phyloP scores from a whole-genome alignment of 2,797 vertebrate genomes.

The Stomatorhinus walkeri region DNA sequence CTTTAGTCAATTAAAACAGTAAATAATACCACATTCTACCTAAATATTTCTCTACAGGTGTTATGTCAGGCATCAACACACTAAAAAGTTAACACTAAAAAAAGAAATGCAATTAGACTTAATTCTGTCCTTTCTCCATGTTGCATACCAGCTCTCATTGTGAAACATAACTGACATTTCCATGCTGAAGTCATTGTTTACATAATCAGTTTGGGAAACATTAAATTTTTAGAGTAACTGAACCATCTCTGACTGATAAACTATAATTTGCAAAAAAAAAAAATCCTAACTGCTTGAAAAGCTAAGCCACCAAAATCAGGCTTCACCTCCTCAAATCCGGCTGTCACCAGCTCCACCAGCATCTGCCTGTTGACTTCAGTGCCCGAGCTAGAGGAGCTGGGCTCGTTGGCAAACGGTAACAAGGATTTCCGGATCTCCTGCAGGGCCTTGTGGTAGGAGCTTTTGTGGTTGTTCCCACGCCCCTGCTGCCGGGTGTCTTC shows the following conservation, averaged over 20 bases:
- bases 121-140: background rate
- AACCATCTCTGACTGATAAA: background rate
- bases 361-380: constrained; percentile 77
- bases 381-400: constrained; percentile 56
- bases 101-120: background rate
- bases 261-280: background rate
- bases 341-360: constrained; percentile 69
- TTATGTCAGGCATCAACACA: background rate
- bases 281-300: background rate
- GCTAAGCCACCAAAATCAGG: background rate
- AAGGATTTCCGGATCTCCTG: constrained; percentile 91
- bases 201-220: background rate
- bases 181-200: background rate
- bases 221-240: background rate
- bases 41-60: background rate
- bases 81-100: background rate
- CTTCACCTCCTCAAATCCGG: constrained; percentile 85
- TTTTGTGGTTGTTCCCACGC: constrained; percentile 75
- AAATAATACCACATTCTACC: background rate
- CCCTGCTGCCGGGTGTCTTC: constrained; percentile 83
- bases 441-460: constrained; percentile 81
- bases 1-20: background rate
- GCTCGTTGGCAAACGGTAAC: constrained; percentile 80
- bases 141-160: background rate
- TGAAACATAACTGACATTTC: background rate